Evolutionary conservation across 2,113 vertebrate genomes (phyloP), one percentile per base, ranked within the genome.

Genomic region (Seriola quinqueradiata): DNA sequence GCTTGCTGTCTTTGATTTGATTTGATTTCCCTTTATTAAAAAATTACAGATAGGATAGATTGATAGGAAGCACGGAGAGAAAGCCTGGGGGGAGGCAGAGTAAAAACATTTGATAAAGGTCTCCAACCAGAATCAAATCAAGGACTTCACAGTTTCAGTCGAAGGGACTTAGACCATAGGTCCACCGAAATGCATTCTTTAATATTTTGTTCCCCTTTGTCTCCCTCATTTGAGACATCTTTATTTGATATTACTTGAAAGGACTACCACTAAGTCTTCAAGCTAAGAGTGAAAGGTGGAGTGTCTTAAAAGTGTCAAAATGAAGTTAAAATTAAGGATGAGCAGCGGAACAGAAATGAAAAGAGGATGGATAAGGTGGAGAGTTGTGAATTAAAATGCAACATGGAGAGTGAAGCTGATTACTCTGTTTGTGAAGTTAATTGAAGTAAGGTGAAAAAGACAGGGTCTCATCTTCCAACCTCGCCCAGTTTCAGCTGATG

Each of bases 401-500:
- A 90, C 94, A 93, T 92, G 95, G 94, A 94, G 91, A 93, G 90
- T 92, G 92, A 96, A 93, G 94, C 92, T 96, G 96, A 97, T 97
- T 93, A 90, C 87, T 93, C 76, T 92, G 96, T 97, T 97, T 97
- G 95, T 93, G 95, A 94, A 96, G 95, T 96, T 97, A 96, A 97
- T 96, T 97, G 96, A 96, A 95, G 93, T 95, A 97, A 96, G 96
- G 95, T 96, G 96, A 96, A 94, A 94, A 95, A 96, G 95, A 95
- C 95, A 95, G 58, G 65, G 68, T 75, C 78, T 85, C 84, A 82
- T 91, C 92, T 90, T 82, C 91, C 93, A 95, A 94, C 94, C 96
- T 97, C 94, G 95, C 95, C 96, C 94, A 96, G 96, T 97, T 96
- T 96, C 95, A 96, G 95, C 96, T 94, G 92, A 95, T 96, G 96